Evolutionary conservation across 2,888 invertebrate genomes (phyloP), one percentile per base, ranked within the genome.

Genomic region (Agonopterix heracliana): DNA sequence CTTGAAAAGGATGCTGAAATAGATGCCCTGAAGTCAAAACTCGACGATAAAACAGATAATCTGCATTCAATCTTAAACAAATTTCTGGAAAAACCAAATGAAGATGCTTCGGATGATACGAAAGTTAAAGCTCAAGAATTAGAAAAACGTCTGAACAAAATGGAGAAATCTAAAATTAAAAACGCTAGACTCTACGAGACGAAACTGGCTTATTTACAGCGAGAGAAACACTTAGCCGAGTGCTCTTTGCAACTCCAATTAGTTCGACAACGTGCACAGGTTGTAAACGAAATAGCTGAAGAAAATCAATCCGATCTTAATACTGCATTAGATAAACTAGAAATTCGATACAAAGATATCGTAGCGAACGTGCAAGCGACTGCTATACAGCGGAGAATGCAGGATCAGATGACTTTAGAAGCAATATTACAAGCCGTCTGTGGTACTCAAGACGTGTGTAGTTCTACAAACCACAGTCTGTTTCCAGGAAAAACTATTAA

Each of bases 331-430:
- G 78, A 78, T 13, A 87, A 84, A 63, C 63, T 88, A 17, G 87
- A 88, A 62, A 61, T 54, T 14, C 86, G 81, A 61, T 88, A 86
- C 56, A 86, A 84, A 60, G 80, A 83, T 12, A 82, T 87, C 9
- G 79, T 88, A 12, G 81, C 80, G 2, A 83, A 76, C 49, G 74
- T 87, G 49, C 87, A 88, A 67, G 73, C 82, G 1, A 83, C 84
- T 0, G 82, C 87, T 2, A 79, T 86, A 54, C 84, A 88, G 56
- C 62, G 84, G 45, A 71, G 82, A 49, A 68, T 82, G 50, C 84
- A 85, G 46, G 87, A 88, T 54, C 86, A 87, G 63, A 69, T 72
- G 38, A 71, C 81, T 1, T 61, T 88, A 10, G 83, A 84, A 58
- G 68, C 81, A 1, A 74, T 87, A 55, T 62, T 87, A 42, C 74